Evolutionary conservation across 2,113 vertebrate genomes (phyloP).

Genomic region (Heptranchias perlo): DNA sequence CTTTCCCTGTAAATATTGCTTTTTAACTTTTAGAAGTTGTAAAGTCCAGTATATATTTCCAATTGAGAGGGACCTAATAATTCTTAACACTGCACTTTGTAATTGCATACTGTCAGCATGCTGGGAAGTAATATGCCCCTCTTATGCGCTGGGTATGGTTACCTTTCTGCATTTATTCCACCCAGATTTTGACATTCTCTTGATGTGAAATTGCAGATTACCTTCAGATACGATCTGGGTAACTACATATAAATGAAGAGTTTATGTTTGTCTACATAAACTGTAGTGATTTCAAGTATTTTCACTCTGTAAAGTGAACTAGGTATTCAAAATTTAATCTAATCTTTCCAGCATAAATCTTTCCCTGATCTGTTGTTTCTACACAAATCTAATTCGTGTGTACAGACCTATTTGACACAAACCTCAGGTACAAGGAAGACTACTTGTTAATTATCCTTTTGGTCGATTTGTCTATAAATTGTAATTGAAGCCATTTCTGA

Average conservation of each 20-base stretch:
- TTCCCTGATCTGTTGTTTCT: neutral
- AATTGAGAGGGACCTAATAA: neutral
- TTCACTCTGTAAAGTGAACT: neutral
- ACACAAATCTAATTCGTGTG: neutral
- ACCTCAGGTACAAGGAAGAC: neutral
- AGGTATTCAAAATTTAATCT: neutral
- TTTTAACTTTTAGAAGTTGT: neutral
- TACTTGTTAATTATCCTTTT: slow-evolving; percentile 28
- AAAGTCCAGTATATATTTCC: neutral
- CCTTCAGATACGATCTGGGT: neutral
- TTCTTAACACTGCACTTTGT: neutral
- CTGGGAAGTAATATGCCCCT: neutral
- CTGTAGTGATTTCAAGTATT: neutral
- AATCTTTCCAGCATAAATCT: slow-evolving; percentile 9
- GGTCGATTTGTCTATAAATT: slow-evolving; percentile 24
- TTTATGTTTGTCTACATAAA: neutral
- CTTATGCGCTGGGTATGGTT: neutral
- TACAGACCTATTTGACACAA: neutral
- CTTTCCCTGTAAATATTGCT: neutral
- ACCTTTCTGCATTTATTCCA: neutral
- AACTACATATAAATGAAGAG: neutral
- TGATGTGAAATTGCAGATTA: slow-evolving; percentile 1
- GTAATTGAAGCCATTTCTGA: slow-evolving; percentile 35
- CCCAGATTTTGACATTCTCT: neutral
- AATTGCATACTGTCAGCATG: neutral